Base-by-base conservation (phyloP, 2,113 vertebrate species). In the Coregonus clupeaformis region DNA sequence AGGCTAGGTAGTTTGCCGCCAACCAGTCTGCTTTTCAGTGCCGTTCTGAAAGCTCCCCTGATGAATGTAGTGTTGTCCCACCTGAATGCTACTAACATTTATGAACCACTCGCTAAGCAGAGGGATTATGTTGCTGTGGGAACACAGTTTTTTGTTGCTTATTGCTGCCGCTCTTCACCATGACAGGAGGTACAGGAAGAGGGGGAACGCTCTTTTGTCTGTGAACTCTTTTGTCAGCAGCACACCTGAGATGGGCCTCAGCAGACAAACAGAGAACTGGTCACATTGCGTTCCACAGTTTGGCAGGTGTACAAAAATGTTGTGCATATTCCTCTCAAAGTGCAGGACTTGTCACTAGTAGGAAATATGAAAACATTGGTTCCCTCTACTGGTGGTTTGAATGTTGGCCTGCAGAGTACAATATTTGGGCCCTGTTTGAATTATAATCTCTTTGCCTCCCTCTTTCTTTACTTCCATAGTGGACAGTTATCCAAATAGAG, bases 51-150 rank as follows among this genome's bases (percentile, higher is more conserved):
- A 24, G n/a, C 57, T 22, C 16, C 57, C 6, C 7, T 55, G 22
- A 29, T 16, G 68, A 66, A 24, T 70, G 29, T 49, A 52, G 57
- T 49, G 68, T 47, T 16, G 52, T 30, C 68, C 42, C 68, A 49
- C 18, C 20, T 36, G 55, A 71, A 24, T 22, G 27, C 49, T 18
- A 18, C 16, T 42, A 20, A 49, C 52, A 18, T n/a, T 7, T 22
- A 63, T 22, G 57, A 22, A 47, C 55, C 55, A n/a, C 71, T 72
- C 27, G 13, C 16, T 55, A 14, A 60, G 60, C 42, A 63, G 42
- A 27, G 57, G 24, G 71, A 29, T 29, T 64, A 36, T 49, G 71
- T 73, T 73, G 71, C 60, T 20, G 36, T 64, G 60, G 60, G 60
- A 73, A 72, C 70, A 6, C 32, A 18, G 3, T 18, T 27, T 60